Evolutionary conservation across 2,888 invertebrate species (phyloP).

Genomic region (Platycnemis pennipes): DNA sequence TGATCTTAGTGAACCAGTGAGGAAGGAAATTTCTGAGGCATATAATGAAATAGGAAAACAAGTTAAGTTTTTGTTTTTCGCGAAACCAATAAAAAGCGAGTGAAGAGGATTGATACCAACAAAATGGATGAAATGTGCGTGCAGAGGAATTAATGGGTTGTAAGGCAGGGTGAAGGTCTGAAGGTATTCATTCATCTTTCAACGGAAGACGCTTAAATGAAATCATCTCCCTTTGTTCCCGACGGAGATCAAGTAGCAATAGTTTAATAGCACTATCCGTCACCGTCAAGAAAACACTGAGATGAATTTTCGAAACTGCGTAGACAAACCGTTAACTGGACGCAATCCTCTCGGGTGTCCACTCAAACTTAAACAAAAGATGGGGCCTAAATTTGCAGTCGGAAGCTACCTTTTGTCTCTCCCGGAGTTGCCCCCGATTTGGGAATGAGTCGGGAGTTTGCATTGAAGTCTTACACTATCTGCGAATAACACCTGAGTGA

Average conservation of each 20-base stretch:
- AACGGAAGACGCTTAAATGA: not conserved
- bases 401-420: not conserved
- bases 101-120: too few species aligned
- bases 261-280: not conserved
- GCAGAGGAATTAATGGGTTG: not conserved
- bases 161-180: not conserved
- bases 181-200: not conserved
- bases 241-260: not conserved
- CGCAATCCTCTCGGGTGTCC: not conserved
- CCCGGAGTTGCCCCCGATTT: not conserved
- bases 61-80: too few species aligned
- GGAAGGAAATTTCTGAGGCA: too few species aligned
- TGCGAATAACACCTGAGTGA: not conserved
- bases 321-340: not conserved
- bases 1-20: too few species aligned
- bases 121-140: not conserved
- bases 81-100: too few species aligned
- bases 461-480: not conserved
- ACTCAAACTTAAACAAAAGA: not conserved
- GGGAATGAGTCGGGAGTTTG: not conserved
- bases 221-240: not conserved
- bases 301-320: not conserved
- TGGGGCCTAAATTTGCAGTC: too few species aligned
- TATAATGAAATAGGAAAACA: too few species aligned
- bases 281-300: not conserved